phyloP scores from a whole-genome alignment of 2,113 vertebrate species.

The Lepus americanus region DNA sequence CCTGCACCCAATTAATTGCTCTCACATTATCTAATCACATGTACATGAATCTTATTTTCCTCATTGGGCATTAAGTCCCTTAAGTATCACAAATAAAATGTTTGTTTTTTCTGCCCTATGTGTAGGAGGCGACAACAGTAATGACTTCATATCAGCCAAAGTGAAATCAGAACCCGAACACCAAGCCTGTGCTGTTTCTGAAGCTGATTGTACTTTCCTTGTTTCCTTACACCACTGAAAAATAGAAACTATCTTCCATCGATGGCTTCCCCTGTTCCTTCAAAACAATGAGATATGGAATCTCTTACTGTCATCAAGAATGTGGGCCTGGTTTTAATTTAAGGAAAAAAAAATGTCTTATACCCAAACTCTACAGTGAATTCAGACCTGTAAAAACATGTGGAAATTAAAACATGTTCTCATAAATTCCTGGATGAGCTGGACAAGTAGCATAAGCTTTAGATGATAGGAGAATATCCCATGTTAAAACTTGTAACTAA shows the following conservation, averaged over 20 bases:
- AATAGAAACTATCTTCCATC: neutral
- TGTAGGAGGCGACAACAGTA: neutral
- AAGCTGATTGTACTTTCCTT: neutral
- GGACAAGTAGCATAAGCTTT: neutral
- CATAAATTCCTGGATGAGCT: neutral
- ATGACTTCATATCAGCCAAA: neutral
- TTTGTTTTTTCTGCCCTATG: neutral
- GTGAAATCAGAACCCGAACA: neutral
- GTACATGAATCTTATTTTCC: neutral
- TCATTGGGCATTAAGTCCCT: neutral
- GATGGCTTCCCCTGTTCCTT: neutral
- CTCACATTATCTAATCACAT: neutral
- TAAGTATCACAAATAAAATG: neutral
- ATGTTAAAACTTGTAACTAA: neutral
- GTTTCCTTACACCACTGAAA: neutral
- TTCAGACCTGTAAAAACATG: neutral
- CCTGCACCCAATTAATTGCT: neutral
- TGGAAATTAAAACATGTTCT: neutral
- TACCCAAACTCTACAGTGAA: neutral
- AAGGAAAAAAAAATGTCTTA: neutral
- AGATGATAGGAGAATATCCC: neutral
- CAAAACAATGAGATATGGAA: neutral
- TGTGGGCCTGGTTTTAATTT: neutral
- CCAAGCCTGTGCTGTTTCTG: neutral
- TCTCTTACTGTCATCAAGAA: neutral